A percentile compares a stretch with the other conserved stretches of the same genome.
Conservation (phyloP, 1,140 invertebrate species). For the Drosophila ogumai region DNA sequence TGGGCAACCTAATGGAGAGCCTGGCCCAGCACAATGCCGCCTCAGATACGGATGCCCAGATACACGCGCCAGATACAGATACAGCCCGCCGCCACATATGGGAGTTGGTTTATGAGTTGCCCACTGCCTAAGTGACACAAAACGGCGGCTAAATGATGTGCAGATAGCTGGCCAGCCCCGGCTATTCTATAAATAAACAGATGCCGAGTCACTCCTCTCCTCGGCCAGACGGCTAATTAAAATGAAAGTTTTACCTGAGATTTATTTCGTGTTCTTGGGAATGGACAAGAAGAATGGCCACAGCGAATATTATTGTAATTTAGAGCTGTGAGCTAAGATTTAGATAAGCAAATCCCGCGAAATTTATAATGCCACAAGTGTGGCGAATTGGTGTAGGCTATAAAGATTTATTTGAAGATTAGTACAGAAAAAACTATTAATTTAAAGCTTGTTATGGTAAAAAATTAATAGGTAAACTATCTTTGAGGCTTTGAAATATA, state of each 20-base stretch:
- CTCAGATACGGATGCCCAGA: slow-evolving; percentile 59
- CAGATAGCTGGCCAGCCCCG: slow-evolving; percentile 59
- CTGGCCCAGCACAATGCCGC: slow-evolving; percentile 55
- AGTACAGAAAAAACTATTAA: background rate
- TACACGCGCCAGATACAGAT: slow-evolving; percentile 81
- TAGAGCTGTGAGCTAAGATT: slow-evolving; percentile 21
- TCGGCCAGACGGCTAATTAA: slow-evolving; percentile 72
- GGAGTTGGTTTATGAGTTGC: slow-evolving; percentile 72
- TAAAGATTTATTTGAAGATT: background rate
- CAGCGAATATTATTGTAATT: slow-evolving; percentile 32
- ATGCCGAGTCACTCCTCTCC: slow-evolving; percentile 58
- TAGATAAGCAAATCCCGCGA: slow-evolving; percentile 28
- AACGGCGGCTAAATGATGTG: slow-evolving; percentile 79
- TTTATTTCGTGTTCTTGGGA: slow-evolving; percentile 43
- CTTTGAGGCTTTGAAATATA: background rate
- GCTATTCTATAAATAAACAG: slow-evolving; percentile 72
- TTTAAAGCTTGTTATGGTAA: background rate
- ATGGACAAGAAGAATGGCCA: slow-evolving; percentile 24
- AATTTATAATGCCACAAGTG: slow-evolving; percentile 14
- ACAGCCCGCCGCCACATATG: slow-evolving; percentile 42
- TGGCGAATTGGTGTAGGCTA: background rate
- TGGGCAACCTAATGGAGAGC: slow-evolving; percentile 56
- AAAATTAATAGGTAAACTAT: background rate
- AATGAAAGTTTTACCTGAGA: slow-evolving; percentile 56
- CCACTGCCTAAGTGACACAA: slow-evolving; percentile 72